Percentiles rank a stretch among this genome's conserved stretches.
These are phyloP conservation scores for Caenorhabditis drosophilae DNA, from an alignment of 2,888 invertebrate species.

Conservation along the genomic window DNA sequence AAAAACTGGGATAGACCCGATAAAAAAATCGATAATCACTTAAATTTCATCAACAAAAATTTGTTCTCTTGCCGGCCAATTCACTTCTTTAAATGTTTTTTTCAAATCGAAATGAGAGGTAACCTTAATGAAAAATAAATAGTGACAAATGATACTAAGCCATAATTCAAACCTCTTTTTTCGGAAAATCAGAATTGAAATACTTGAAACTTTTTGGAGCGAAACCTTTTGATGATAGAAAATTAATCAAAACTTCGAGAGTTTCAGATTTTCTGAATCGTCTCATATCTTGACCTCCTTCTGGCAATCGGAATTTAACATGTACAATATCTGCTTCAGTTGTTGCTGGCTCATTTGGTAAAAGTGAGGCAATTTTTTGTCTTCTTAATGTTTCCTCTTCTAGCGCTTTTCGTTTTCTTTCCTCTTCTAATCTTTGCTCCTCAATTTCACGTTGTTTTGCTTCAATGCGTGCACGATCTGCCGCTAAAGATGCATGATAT, in stretches of 20 bases:
- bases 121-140: too few species aligned
- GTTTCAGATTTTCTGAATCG: constrained; percentile 57
- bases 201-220: constrained; percentile 45
- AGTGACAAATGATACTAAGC: too few species aligned
- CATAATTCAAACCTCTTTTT: constrained; percentile 54
- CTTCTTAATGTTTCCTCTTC: constrained; percentile 39
- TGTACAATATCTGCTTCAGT: constrained; percentile 39
- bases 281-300: constrained; percentile 54
- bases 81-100: constrained; percentile 81
- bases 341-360: constrained; percentile 60
- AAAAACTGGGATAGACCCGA: neutral
- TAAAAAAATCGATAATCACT: neutral
- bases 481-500: constrained; percentile 52
- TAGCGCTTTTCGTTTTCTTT: constrained; percentile 21
- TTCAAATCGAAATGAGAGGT: constrained; percentile 78
- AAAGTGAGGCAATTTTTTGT: constrained; percentile 28
- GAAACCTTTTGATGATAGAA: constrained; percentile 60
- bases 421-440: constrained; percentile 40
- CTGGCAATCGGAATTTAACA: constrained; percentile 61
- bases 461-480: constrained; percentile 55
- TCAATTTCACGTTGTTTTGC: constrained; percentile 48
- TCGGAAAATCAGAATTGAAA: constrained; percentile 65
- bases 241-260: constrained; percentile 47
- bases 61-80: constrained; percentile 91
- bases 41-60: constrained; percentile 91